Evolutionary conservation across 2,113 vertebrate genomes (phyloP).

Genomic region (Oceanites oceanicus): DNA sequence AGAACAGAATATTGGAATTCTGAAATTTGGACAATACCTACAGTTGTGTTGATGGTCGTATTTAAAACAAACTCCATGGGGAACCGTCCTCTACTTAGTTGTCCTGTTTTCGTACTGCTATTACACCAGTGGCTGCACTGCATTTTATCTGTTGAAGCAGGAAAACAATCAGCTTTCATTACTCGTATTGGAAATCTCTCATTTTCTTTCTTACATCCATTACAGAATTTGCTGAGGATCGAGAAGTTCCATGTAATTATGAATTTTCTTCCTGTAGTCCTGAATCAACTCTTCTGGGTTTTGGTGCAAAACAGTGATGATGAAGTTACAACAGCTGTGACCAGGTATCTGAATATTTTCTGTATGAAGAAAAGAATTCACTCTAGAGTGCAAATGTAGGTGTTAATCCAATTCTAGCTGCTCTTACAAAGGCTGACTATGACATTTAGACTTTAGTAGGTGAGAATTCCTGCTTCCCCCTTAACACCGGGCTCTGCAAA

Average conservation of each 20-base stretch:
- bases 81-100: not conserved
- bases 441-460: not conserved
- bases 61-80: not conserved
- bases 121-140: not conserved
- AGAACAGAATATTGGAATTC: not conserved
- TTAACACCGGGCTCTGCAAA: not conserved
- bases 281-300: slow-evolving; percentile 95
- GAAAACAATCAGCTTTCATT: not conserved
- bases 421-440: not conserved
- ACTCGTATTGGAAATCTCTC: not conserved
- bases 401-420: not conserved
- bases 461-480: not conserved
- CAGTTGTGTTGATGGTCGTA: not conserved
- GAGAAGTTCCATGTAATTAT: slow-evolving; percentile 93
- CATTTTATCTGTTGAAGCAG: not conserved
- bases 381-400: not conserved
- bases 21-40: not conserved
- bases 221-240: slow-evolving; percentile 91
- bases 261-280: slow-evolving; percentile 92
- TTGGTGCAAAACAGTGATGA: slow-evolving; percentile 89
- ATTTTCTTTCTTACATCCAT: not conserved
- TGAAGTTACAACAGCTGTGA: slow-evolving; percentile 85
- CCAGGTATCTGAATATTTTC: slow-evolving; percentile 80
- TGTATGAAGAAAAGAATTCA: not conserved
- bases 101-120: not conserved